phyloP scores from a whole-genome alignment of 2,888 invertebrate genomes.

The Lasioglossum morio region DNA sequence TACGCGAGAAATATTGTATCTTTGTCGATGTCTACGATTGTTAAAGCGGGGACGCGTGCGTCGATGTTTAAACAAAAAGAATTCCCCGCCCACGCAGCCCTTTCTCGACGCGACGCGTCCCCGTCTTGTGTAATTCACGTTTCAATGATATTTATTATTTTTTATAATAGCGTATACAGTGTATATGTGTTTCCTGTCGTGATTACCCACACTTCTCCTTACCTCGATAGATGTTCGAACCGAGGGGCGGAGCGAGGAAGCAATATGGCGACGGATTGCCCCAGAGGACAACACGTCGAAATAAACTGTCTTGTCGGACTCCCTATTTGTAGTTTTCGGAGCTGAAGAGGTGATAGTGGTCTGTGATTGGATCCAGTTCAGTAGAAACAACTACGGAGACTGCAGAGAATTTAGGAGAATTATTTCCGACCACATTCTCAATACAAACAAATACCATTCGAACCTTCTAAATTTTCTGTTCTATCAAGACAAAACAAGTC shows the following conservation, averaged over 20 bases:
- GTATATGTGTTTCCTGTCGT: slow-evolving; percentile 70
- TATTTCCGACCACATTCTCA: background rate
- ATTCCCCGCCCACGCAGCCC: background rate
- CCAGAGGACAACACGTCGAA: background rate
- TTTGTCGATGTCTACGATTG: slow-evolving; percentile 71
- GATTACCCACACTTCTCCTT: slow-evolving; percentile 60
- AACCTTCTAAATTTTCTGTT: background rate
- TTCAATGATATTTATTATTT: slow-evolving; percentile 69
- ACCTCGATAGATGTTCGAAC: slow-evolving; percentile 57
- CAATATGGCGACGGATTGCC: background rate
- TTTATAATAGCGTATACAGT: slow-evolving; percentile 67
- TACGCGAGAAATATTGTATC: slow-evolving; percentile 55
- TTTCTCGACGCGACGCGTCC: slow-evolving; percentile 29
- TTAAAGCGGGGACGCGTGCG: slow-evolving; percentile 53
- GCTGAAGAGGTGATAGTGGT: background rate
- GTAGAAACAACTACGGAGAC: background rate
- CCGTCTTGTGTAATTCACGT: slow-evolving; percentile 64
- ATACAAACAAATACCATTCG: background rate
- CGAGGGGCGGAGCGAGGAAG: slow-evolving; percentile 8
- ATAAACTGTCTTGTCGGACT: background rate
- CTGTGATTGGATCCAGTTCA: background rate
- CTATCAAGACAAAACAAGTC: background rate
- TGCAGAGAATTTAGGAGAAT: background rate
- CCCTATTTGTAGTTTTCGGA: background rate
- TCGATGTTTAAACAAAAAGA: slow-evolving; percentile 11